phyloP scores from a whole-genome alignment of 2,797 vertebrate genomes.

The Anguilla pacifica region DNA sequence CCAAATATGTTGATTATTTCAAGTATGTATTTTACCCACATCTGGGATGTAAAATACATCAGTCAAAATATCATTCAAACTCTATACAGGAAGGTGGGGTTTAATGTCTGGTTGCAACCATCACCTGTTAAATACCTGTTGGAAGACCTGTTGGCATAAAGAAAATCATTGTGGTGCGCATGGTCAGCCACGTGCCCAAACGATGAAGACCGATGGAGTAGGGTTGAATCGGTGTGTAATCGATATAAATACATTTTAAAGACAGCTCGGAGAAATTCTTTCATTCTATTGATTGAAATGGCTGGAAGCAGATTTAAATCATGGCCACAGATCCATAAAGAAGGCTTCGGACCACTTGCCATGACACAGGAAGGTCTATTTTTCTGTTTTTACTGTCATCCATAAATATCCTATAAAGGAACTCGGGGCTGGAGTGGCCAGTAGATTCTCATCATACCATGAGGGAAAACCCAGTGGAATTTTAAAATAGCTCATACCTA shows the following conservation, averaged over 20 bases:
- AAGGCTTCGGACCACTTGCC: not conserved
- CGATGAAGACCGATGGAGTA: not conserved
- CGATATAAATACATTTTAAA: constrained; percentile 24
- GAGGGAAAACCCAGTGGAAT: not conserved
- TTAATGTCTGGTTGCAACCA: not conserved
- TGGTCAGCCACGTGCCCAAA: not conserved
- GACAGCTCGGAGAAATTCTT: constrained; percentile 17
- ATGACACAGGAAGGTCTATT: not conserved
- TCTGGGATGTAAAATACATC: not conserved
- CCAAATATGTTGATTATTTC: not conserved
- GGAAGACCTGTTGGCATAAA: not conserved
- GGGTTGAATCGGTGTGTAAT: not conserved
- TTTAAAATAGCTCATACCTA: not conserved
- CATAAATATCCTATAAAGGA: not conserved
- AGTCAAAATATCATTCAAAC: not conserved
- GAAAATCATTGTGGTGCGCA: not conserved
- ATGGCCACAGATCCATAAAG: constrained; percentile 24
- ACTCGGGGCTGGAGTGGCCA: not conserved
- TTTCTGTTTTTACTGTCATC: constrained; percentile 15
- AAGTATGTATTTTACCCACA: not conserved
- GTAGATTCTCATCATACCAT: not conserved
- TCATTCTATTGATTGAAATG: constrained; percentile 23
- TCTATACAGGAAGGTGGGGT: not conserved
- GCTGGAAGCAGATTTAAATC: constrained; percentile 16
- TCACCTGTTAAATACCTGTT: not conserved